Base-by-base conservation (phyloP, 2,113 vertebrate genomes). In the Osmerus eperlanus region DNA sequence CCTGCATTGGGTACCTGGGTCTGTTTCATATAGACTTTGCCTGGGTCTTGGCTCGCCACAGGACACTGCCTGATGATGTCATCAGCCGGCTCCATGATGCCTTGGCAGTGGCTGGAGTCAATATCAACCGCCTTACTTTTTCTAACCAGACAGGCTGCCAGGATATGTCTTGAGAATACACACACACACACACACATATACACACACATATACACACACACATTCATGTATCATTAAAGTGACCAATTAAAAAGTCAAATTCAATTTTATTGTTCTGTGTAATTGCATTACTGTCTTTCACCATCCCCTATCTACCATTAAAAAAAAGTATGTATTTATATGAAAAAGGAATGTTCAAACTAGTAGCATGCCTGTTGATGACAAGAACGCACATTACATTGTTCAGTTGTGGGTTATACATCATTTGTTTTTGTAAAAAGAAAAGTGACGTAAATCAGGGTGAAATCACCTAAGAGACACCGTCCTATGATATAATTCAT, bases 1-100 rank as follows among this genome's bases (percentile, higher is more conserved):
- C 85, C 18, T 89, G 87, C 19, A 21, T 21, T 0, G 41, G 83
- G 11, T 84, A 73, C 72, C 25, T 79, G 0, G 59, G 78, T 18
- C 12, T 85, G 2, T 81, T 86, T 62, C 71, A 85, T 58, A 0
- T 86, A 0, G 84, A 89, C 77, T 86, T 83, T 3, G 84, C 85
- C 59, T 87, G 87, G 85, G 80, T 89, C 72, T 76, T 89, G 76
- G 59, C 84, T 52, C 83, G 87, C 41, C 58, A 72, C 9, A 80
- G 74, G 12, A 23, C 5, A 0, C 60, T 86, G 60, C 13, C 60
- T 0, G 41, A 60, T 0, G 76, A 67, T 1, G 1, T 70, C 9
- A 2, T 82, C 0, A 18, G 36, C 2, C 68, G 23, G 73, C 60
- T 81, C 2, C 83, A 14, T 0, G 55, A 71, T 0, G 53, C 69